These are phyloP conservation scores for Rattus norvegicus DNA, from an alignment of 2,113 vertebrate genomes.

Conservation along the genomic window GRCr8 NC_086021.1:101836001-101836500, in stretches of 20 bases:
- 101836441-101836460: no score
- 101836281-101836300: not conserved
- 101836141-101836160: no score
- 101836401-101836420: not conserved
- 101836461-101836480: not conserved
- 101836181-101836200: no score
- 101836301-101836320: not conserved
- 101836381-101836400: not conserved
- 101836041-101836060: no score
- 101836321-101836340: not conserved
- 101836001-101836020: no score
- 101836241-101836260: not conserved
- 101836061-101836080: no score
- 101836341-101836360: not conserved
- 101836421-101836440: not conserved
- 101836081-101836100: no score
- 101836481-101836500: not conserved
- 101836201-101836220: not conserved
- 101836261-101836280: not conserved
- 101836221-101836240: not conserved
- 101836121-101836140: no score
- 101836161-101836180: no score
- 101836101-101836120: no score
- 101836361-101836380: not conserved
- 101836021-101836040: no score